Evolutionary conservation across 2,113 vertebrate species (phyloP), one percentile per base, ranked within the genome.

Genomic region (Crotophaga sulcirostris): DNA sequence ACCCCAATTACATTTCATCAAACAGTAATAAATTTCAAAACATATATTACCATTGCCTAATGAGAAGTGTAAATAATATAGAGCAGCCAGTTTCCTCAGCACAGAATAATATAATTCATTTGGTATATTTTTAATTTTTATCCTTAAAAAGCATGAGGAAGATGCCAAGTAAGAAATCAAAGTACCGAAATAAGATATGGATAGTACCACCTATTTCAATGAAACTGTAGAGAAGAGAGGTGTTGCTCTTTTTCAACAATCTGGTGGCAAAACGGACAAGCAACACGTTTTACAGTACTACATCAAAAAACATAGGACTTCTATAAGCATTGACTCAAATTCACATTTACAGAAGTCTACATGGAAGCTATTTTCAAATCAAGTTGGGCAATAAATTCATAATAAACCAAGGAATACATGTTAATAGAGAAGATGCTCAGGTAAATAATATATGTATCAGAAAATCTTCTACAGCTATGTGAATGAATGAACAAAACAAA

Each of bases 21-120:
- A 86, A 45, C 40, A 74, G 26, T 85, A 85, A 90, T 81, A 84
- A 51, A 93, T 83, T 94, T 93, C 80, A 67, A 91, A 93, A 73
- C 9, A 38, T 56, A 15, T 75, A 93, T 73, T 60, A 79, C 58
- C 16, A 8, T 12, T 81, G 33, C 58, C 56, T 86, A 92, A 86
- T 78, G 38, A 96, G 40, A 77, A 91, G 3, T 45, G 40, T 56
- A 84, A 91, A 77, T 47, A 94, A 90, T 44, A 91, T 9, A 84
- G 88, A 94, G 51, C 36, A 87, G 45, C 4, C 36, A 93, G 34
- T 70, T 90, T 76, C 20, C 20, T 66, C 33, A 75, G 31, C 25
- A 92, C 31, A 89, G 63, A 93, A 52, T 25, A 72, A 64, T 29
- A 52, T 23, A 56, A 90, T 68, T 68, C 3, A 23, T 60, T 51